These are phyloP conservation scores for Capitella teleta DNA, from an alignment of 1,140 invertebrate species.

Conservation along the genomic window DNA sequence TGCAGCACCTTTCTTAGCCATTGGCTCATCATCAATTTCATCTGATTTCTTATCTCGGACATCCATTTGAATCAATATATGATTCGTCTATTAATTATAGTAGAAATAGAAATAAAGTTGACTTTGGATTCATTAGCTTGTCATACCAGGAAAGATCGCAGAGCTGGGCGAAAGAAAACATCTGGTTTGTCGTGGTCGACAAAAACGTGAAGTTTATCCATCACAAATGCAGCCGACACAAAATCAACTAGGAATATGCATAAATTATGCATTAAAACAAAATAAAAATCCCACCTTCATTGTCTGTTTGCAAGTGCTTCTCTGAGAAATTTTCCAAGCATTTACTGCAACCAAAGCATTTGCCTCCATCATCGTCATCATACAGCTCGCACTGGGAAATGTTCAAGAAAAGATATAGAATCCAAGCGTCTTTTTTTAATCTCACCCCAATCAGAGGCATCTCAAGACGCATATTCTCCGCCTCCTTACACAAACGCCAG, in stretches of 20 bases:
- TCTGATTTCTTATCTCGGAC: conserved; percentile 12
- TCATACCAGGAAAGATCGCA: conserved; percentile 35
- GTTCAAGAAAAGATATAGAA: too few relatives aligned
- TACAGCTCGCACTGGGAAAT: conserved; percentile 19
- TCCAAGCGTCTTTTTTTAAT: too few relatives aligned
- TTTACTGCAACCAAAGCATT: not conserved
- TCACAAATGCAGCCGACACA: conserved; percentile 32
- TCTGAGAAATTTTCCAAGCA: conserved; percentile 16
- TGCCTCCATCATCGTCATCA: conserved; percentile 9
- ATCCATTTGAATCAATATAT: conserved; percentile 25
- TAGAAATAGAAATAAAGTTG: conserved; percentile 10
- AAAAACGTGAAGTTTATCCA: conserved; percentile 31
- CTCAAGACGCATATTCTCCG: conserved; percentile 33
- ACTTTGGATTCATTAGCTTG: too few relatives aligned
- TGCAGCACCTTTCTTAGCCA: conserved; percentile 6
- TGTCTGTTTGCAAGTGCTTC: conserved; percentile 23
- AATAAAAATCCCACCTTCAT: conserved; percentile 18
- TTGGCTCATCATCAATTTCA: not conserved
- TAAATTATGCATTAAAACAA: not conserved
- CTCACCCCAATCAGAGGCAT: conserved; percentile 35
- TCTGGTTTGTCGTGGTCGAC: conserved; percentile 25
- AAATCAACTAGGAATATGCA: conserved; percentile 23
- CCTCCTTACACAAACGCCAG: conserved; percentile 31
- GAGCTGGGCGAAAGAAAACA: conserved; percentile 32
- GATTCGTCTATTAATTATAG: conserved; percentile 31